Conservation (phyloP, 1,140 invertebrate species). For the Aphaenogaster rudis region DNA sequence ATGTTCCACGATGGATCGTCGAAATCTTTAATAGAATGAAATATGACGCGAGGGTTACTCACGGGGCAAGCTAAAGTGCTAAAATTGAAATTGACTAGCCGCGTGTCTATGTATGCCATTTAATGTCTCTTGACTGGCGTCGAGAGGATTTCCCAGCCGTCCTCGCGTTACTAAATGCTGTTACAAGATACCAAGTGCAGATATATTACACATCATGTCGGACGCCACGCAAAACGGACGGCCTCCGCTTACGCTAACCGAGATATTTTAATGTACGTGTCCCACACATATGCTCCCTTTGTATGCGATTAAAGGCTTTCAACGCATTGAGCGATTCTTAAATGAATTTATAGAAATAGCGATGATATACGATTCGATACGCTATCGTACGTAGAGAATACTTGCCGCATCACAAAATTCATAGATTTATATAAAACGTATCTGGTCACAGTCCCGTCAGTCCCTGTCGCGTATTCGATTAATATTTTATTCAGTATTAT, state of each 20-base stretch:
- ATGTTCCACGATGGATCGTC: too few species aligned
- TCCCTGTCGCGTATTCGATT: neutral
- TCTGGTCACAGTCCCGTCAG: too few species aligned
- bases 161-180: constrained; percentile 57
- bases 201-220: constrained; percentile 57
- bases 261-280: constrained; percentile 27
- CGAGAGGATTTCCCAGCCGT: constrained; percentile 52
- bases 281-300: neutral
- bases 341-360: constrained; percentile 32
- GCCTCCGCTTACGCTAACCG: constrained; percentile 19
- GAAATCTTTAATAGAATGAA: constrained; percentile 24
- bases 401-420: neutral
- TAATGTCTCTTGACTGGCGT: constrained; percentile 45
- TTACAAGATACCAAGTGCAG: constrained; percentile 47
- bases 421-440: neutral
- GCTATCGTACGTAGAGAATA: neutral
- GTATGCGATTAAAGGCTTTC: constrained; percentile 2
- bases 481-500: neutral
- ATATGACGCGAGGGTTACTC: constrained; percentile 2
- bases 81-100: constrained; percentile 53
- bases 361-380: neutral
- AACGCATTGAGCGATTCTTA: constrained; percentile 30
- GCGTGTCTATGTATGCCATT: constrained; percentile 7
- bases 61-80: constrained; percentile 26
- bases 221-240: constrained; percentile 39